A percentile compares a stretch with the other conserved stretches of the same genome.
Conservation (phyloP, 2,888 invertebrate genomes). For the Tipula vernalis region DNA sequence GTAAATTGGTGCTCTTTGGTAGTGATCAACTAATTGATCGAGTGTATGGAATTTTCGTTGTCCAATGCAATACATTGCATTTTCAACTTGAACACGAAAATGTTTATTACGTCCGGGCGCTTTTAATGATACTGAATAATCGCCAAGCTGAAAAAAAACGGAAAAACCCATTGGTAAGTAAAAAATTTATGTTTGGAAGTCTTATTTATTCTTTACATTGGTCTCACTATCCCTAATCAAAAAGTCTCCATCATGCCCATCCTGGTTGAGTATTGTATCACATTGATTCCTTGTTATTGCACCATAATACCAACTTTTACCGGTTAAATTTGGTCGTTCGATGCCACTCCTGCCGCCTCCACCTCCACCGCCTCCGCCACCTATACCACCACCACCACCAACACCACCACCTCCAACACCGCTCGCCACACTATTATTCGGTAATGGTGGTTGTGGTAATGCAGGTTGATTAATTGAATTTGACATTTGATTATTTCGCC, state of each 20-base stretch:
- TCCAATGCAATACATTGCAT: constrained; percentile 89
- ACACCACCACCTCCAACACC: background rate
- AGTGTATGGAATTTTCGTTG: constrained; percentile 93
- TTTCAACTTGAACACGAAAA: constrained; percentile 94
- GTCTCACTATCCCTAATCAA: constrained; percentile 98
- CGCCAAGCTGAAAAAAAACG: constrained; percentile 75
- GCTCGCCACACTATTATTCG: constrained; percentile 15
- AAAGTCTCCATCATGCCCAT: constrained; percentile 96
- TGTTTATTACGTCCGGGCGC: constrained; percentile 97
- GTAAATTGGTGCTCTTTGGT: constrained; percentile 97
- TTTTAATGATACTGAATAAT: constrained; percentile 95
- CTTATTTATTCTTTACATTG: constrained; percentile 58
- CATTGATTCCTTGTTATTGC: constrained; percentile 91
- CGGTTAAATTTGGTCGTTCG: constrained; percentile 57
- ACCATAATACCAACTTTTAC: constrained; percentile 96
- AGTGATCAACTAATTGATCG: constrained; percentile 95
- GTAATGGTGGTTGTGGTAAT: constrained; percentile 25
- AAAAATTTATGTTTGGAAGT: background rate
- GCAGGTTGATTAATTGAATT: constrained; percentile 27
- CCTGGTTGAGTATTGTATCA: constrained; percentile 87
- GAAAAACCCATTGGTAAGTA: background rate
- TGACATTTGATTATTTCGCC: constrained; percentile 34
- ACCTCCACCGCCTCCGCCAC: background rate
- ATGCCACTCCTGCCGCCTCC: background rate
- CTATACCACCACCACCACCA: background rate